Conservation (phyloP, 2,113 vertebrate genomes). For the Anhinga anhinga region DNA sequence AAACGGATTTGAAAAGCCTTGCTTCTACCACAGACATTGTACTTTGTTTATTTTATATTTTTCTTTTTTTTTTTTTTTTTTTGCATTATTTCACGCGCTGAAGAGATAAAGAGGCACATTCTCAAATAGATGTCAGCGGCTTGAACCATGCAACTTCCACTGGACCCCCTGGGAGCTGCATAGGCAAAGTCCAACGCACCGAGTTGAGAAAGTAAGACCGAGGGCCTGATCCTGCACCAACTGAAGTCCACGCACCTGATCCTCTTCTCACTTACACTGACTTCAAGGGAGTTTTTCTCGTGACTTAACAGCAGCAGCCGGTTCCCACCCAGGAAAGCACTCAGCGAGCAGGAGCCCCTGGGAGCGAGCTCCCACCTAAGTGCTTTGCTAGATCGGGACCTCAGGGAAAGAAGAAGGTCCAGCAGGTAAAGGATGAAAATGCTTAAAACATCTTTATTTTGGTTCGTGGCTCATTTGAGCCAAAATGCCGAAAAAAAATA, state of each 20-base stretch:
- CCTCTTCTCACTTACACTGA: neutral
- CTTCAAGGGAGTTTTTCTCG: neutral
- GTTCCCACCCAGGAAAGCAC: neutral
- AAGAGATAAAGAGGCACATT: conserved; percentile 50
- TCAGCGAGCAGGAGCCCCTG: rapidly evolving
- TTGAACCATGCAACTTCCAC: conserved; percentile 20
- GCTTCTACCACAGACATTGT: conserved; percentile 62
- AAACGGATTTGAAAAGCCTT: conserved; percentile 73
- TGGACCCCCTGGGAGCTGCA: conserved; percentile 19
- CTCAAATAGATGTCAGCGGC: conserved; percentile 9
- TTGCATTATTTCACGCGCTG: conserved; percentile 44
- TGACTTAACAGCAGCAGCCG: neutral
- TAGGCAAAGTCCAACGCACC: conserved; percentile 37
- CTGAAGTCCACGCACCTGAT: neutral
- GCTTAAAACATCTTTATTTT: conserved; percentile 1
- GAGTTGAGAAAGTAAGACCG: neutral
- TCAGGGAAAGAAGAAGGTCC: neutral
- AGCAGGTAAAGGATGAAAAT: neutral
- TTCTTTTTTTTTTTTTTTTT: conserved; percentile 17
- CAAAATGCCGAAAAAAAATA: neutral
- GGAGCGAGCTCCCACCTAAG: neutral
- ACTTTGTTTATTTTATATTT: conserved; percentile 13
- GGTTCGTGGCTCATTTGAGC: neutral
- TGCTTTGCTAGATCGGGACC: neutral
- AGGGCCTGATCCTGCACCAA: conserved; percentile 19